Conservation (phyloP, 2,113 vertebrate genomes). For the Pangasianodon gigas region DNA sequence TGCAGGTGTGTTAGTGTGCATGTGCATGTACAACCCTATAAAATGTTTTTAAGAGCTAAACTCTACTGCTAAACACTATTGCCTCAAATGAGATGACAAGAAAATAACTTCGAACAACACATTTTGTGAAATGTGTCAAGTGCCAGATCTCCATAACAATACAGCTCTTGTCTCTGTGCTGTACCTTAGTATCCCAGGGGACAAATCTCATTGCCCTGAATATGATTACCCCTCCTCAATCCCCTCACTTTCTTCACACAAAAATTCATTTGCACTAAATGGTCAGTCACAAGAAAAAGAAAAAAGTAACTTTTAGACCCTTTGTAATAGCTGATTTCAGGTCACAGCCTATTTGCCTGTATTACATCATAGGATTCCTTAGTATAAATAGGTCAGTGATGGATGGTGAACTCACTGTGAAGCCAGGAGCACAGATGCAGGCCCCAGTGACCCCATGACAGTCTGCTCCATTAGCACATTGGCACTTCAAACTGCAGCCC, state of each 20-base stretch:
- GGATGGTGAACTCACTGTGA: constrained; percentile 77
- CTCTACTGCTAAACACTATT: constrained; percentile 52
- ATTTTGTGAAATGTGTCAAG: constrained; percentile 47
- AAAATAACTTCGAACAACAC: constrained; percentile 53
- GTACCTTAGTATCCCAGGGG: background rate
- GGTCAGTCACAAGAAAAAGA: background rate
- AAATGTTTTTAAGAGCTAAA: constrained; percentile 60
- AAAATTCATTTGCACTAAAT: background rate
- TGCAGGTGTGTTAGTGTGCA: constrained; percentile 21
- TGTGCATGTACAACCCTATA: constrained; percentile 34
- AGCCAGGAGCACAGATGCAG: constrained; percentile 89
- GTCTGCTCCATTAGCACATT: constrained; percentile 89
- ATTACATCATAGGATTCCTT: constrained; percentile 10
- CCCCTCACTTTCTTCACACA: background rate
- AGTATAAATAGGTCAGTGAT: constrained; percentile 12
- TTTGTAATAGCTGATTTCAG: constrained; percentile 26
- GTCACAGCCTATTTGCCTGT: constrained; percentile 8
- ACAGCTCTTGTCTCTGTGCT: constrained; percentile 8
- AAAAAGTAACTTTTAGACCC: background rate
- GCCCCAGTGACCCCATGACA: constrained; percentile 87
- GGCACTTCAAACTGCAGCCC: constrained; percentile 82
- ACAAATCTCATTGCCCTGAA: background rate
- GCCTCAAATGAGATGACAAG: constrained; percentile 56
- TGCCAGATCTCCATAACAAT: constrained; percentile 34
- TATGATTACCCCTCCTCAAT: background rate